Evolutionary conservation across 2,888 invertebrate genomes (phyloP), one percentile per base, ranked within the genome.

Genomic region (Trichogramma evanescens): DNA sequence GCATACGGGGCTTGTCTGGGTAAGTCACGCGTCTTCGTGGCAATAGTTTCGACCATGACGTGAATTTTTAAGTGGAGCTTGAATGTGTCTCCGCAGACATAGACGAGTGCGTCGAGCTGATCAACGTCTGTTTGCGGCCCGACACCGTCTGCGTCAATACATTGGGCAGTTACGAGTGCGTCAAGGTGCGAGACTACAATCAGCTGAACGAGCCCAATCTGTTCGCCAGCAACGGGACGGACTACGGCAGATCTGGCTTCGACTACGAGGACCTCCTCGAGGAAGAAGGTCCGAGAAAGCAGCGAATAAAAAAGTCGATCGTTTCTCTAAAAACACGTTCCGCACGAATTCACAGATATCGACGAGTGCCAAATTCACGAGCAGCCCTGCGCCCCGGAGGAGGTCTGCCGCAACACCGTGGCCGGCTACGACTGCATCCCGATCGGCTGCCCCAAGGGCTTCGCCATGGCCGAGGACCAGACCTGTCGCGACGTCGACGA

Each of bases 91-190:
- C 6, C 46, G 45, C 66, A 83, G 85, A 85, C 70, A 74, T 83
- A 59, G 80, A 84, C 67, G 85, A 85, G 67, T 85, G 85, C 70
- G 68, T 72, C 1, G 59, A 70, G 43, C 53, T 66, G 8, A 63
- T 10, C 43, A 67, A 69, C 57, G 79, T 80, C 10, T 87, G 87
- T 70, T 74, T 74, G 4, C 71, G 75, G 44, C 77, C 80, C 48
- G 66, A 67, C 41, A 67, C 83, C 62, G 78, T 78, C 45, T 95
- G 94, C 71, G 78, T 86, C 9, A 95, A 95, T 75, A 87, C 87
- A 0, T 82, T 86, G 10, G 93, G 93, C 0, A 86, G 89, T 0
- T 93, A 86, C 74, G 69, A 70, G 53, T 74, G 74, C 54, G 65
- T 8, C 40, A 59, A n/a, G 1, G 6, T 62, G 1, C 26, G 4